Percentiles rank a stretch among this genome's conserved stretches.
Evolutionary conservation across 2,888 invertebrate species (phyloP).

Genomic region (Gastracanthus pulcherrimus): DNA sequence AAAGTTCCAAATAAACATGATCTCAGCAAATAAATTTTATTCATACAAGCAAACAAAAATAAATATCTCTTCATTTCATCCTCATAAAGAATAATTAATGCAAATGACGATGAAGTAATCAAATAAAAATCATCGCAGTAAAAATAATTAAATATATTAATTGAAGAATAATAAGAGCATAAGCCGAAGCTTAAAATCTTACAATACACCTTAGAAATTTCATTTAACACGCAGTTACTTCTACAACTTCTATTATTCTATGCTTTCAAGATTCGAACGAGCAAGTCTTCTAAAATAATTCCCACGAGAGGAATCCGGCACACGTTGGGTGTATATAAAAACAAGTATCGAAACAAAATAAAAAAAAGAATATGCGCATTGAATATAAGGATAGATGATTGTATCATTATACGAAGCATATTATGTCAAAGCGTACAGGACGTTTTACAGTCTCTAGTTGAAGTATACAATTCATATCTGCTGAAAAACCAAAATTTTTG

Average conservation of each 20-base stretch:
- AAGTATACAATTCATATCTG: background rate
- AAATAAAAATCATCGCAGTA: background rate
- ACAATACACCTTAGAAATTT: background rate
- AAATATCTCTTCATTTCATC: background rate
- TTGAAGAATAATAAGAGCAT: too few species aligned
- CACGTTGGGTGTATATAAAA: conserved; percentile 51
- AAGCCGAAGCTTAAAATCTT: background rate
- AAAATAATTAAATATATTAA: background rate
- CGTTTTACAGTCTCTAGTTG: conserved; percentile 35
- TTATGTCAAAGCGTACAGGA: conserved; percentile 52
- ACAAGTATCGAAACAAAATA: conserved; percentile 32
- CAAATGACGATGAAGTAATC: background rate
- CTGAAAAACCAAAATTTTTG: background rate
- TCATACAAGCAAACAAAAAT: conserved; percentile 55
- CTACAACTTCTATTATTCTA: conserved; percentile 9
- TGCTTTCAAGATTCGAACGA: conserved; percentile 36
- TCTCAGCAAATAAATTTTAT: conserved; percentile 48
- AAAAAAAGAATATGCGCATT: conserved; percentile 41
- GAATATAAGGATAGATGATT: conserved; percentile 52
- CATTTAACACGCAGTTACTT: background rate
- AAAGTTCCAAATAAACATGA: conserved; percentile 41
- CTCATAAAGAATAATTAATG: background rate
- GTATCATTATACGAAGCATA: conserved; percentile 53
- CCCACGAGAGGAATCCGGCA: background rate
- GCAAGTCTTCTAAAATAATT: conserved; percentile 45